phyloP scores from a whole-genome alignment of 2,113 vertebrate genomes.

The Hipposideros armiger region DNA sequence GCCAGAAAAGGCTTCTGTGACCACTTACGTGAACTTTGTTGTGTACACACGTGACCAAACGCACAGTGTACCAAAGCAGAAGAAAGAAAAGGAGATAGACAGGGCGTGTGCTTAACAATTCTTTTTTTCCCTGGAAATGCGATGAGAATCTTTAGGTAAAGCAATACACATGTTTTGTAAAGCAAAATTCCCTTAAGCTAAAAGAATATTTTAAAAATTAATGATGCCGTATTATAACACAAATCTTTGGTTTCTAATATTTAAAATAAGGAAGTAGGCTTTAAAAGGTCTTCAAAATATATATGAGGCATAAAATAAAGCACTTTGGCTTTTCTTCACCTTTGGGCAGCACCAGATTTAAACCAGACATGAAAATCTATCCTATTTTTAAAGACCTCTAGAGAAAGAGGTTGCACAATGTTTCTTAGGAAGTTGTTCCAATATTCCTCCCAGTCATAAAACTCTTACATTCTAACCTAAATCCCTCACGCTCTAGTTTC shows the following conservation, averaged over 20 bases:
- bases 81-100: not conserved
- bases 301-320: conserved; percentile 61
- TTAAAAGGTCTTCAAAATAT: conserved; percentile 62
- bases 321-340: conserved; percentile 49
- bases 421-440: conserved; percentile 67
- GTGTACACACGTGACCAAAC: conserved; percentile 72
- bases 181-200: not conserved
- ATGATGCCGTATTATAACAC: not conserved
- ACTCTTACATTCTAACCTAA: conserved; percentile 70
- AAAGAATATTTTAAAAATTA: conserved; percentile 57
- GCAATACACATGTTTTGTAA: not conserved
- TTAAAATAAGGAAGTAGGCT: conserved; percentile 45
- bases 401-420: conserved; percentile 55
- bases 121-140: conserved; percentile 15
- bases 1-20: conserved; percentile 71
- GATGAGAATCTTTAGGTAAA: conserved; percentile 12
- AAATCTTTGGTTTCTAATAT: conserved; percentile 35
- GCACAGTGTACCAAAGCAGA: conserved; percentile 53
- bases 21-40: conserved; percentile 67
- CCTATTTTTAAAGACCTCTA: conserved; percentile 63
- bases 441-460: conserved; percentile 67
- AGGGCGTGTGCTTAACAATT: not conserved
- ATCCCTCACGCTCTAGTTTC: conserved; percentile 37
- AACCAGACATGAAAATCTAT: conserved; percentile 67
- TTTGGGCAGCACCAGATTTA: conserved; percentile 63